These are phyloP conservation scores for Turritopsis dohrnii DNA, from an alignment of 30 jellyfish, hydroid and myxozoan species.

Conservation along the genomic window DNA sequence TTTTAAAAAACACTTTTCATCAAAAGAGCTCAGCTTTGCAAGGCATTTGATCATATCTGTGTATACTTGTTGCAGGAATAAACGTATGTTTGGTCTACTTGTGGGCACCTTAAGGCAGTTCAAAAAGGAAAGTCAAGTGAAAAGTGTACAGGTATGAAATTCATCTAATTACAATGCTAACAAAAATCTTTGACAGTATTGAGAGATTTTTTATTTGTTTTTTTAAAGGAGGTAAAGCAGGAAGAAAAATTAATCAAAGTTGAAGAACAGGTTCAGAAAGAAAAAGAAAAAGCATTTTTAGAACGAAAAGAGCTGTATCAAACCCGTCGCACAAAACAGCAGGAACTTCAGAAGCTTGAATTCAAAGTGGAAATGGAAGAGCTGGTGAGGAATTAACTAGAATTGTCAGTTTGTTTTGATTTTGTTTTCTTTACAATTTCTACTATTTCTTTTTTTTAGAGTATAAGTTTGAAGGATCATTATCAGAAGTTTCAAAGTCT, in stretches of 20 bases:
- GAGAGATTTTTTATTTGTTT: neutral
- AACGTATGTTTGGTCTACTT: conserved; percentile 92
- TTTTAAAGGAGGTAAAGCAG: conserved; percentile 60
- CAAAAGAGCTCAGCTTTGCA: too few species aligned
- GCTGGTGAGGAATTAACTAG: conserved; percentile 41
- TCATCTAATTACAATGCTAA: neutral
- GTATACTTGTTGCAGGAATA: conserved; percentile 54
- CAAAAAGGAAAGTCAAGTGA: conserved; percentile 70
- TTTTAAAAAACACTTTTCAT: too few species aligned
- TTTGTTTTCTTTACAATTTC: neutral
- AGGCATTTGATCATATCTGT: too few species aligned
- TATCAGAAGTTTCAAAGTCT: conserved; percentile 43
- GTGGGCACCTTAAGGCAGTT: conserved; percentile 84
- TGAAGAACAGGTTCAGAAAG: conserved; percentile 83
- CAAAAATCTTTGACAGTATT: neutral
- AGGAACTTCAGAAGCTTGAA: conserved; percentile 59
- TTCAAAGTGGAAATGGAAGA: conserved; percentile 78
- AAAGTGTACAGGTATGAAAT: conserved; percentile 53
- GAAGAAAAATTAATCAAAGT: conserved; percentile 80
- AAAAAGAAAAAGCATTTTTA: conserved; percentile 53
- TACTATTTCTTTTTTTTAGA: conserved; percentile 43
- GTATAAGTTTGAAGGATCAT: conserved; percentile 52
- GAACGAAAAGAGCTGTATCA: conserved; percentile 79
- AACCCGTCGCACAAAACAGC: conserved; percentile 71
- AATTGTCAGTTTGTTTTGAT: neutral